These are phyloP conservation scores for Diaperis boleti DNA, from an alignment of 2,888 invertebrate genomes.

Conservation along the genomic window DNA sequence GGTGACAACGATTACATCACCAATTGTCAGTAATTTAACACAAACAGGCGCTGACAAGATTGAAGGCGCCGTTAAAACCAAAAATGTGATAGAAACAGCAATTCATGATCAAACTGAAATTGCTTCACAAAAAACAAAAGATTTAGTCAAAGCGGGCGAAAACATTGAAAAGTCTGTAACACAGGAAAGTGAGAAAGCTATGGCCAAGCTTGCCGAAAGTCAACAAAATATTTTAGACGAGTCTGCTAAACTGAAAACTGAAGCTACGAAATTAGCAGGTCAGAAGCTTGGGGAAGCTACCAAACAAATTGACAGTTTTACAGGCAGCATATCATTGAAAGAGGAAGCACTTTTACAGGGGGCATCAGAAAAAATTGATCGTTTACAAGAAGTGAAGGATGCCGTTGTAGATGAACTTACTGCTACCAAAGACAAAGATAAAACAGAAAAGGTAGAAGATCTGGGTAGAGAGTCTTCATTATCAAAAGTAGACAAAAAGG, in stretches of 20 bases:
- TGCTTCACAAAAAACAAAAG: background rate
- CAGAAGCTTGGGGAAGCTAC: slow-evolving; percentile 3
- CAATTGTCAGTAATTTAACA: background rate
- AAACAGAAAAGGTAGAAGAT: background rate
- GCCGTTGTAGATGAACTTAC: background rate
- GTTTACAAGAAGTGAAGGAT: background rate
- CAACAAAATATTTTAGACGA: background rate
- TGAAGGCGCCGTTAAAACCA: background rate
- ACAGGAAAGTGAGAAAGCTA: background rate
- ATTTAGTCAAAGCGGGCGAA: too few relatives aligned
- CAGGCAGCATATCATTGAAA: background rate
- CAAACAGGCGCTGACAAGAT: background rate
- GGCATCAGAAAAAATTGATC: background rate
- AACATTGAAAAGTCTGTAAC: too few relatives aligned
- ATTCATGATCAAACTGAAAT: background rate
- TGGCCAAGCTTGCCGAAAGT: background rate
- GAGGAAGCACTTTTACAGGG: background rate
- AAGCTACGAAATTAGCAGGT: background rate
- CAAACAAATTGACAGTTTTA: background rate
- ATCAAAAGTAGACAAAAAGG: too few relatives aligned
- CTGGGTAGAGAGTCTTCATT: too few relatives aligned
- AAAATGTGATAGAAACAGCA: background rate
- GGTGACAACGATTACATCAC: too few relatives aligned
- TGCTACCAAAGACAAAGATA: too few relatives aligned
- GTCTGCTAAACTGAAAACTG: background rate